Conservation (phyloP, 2,797 vertebrate species). For the Xyrichtys novacula region DNA sequence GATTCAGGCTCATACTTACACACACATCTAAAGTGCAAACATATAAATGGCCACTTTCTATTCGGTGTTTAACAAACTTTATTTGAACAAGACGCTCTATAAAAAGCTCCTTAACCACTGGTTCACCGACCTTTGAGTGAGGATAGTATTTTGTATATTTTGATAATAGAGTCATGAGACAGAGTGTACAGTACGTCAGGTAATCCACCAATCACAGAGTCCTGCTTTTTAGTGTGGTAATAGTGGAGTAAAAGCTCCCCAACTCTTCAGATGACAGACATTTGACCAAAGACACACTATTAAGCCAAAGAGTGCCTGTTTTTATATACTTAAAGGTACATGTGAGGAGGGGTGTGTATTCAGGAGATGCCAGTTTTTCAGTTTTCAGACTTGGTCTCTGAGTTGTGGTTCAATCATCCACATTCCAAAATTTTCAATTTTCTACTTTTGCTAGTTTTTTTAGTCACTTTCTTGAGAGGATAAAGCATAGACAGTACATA, state of each 20-base stretch:
- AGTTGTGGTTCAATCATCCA: background rate
- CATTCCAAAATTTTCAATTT: no score
- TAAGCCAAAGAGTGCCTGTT: constrained; percentile 54
- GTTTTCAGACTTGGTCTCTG: constrained; percentile 25
- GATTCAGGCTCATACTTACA: background rate
- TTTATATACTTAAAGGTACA: constrained; percentile 29
- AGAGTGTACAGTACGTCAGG: constrained; percentile 31
- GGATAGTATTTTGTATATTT: constrained; percentile 60
- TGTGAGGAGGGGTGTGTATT: constrained; percentile 20
- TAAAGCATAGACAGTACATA: no score
- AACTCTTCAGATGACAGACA: constrained; percentile 63
- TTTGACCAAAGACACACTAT: constrained; percentile 64
- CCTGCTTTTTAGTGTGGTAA: constrained; percentile 60
- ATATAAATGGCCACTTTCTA: constrained; percentile 32
- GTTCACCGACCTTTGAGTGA: constrained; percentile 34
- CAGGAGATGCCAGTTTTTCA: constrained; percentile 29
- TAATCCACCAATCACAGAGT: constrained; percentile 61
- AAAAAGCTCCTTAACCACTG: constrained; percentile 36
- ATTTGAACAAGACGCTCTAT: constrained; percentile 36
- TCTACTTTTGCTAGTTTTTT: no score
- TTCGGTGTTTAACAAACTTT: constrained; percentile 16
- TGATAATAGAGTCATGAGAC: constrained; percentile 53
- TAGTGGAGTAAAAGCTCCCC: constrained; percentile 54
- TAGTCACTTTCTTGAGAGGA: no score
- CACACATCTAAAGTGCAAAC: background rate